Percentiles rank a stretch among this genome's conserved stretches.
Evolutionary conservation across 2,797 vertebrate species (phyloP).

Genomic region (Argyrosomus regius): DNA sequence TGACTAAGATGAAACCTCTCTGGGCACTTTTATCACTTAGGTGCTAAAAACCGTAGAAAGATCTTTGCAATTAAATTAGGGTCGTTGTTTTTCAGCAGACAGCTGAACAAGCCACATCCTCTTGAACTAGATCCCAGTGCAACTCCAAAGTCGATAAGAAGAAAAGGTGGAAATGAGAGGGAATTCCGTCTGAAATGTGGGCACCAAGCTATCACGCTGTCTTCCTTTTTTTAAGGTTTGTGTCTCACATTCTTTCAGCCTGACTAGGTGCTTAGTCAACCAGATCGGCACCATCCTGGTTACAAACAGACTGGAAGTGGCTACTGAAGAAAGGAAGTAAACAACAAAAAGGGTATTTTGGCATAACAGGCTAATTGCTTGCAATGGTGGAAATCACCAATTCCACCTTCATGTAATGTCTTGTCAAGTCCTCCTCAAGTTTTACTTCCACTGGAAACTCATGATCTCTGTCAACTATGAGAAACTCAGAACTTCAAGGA

Average conservation of each 20-base stretch:
- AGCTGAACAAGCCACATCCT: not conserved
- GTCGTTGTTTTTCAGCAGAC: not conserved
- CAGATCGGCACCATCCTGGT: constrained; percentile 3
- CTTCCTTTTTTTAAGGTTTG: not conserved
- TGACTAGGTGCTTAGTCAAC: constrained; percentile 31
- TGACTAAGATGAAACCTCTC: not conserved
- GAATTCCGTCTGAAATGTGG: not conserved
- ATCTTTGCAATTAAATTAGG: not conserved
- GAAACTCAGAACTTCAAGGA: not conserved
- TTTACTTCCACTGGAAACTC: not conserved
- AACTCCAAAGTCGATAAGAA: not conserved
- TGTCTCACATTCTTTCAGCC: constrained; percentile 31
- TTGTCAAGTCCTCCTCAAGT: no score
- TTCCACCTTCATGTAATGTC: not conserved
- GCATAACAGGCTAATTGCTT: not conserved
- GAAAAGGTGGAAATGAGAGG: constrained; percentile 12
- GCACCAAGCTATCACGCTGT: not conserved
- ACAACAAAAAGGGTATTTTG: not conserved
- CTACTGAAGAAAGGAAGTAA: constrained; percentile 15
- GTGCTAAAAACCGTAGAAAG: not conserved
- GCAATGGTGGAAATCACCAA: not conserved
- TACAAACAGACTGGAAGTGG: constrained; percentile 20
- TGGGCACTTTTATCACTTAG: not conserved
- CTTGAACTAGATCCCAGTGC: not conserved
- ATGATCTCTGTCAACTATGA: not conserved